Evolutionary conservation across 2,797 vertebrate species (phyloP).

Genomic region (Australoheros facetus): DNA sequence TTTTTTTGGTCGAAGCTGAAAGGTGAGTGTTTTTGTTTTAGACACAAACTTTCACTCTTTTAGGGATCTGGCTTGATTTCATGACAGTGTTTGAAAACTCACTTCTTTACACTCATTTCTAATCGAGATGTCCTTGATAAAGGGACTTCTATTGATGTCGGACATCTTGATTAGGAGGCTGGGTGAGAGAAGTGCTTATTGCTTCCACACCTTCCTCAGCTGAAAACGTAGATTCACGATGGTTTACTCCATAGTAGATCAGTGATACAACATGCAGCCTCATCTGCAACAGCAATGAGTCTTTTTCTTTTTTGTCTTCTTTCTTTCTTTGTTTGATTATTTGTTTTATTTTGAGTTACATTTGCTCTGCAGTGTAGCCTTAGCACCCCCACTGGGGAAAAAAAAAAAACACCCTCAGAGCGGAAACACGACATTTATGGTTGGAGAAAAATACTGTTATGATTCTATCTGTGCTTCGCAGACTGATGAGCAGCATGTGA

Average conservation of each 20-base stretch:
- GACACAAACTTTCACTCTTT: conserved; percentile 45
- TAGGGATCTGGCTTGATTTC: conserved; percentile 35
- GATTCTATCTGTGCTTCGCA: conserved; percentile 5
- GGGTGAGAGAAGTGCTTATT: conserved; percentile 3
- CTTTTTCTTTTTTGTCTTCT: background rate
- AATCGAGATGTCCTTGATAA: conserved; percentile 35
- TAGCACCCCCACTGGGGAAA: background rate
- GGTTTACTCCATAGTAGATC: conserved; percentile 6
- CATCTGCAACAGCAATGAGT: conserved; percentile 40
- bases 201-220: conserved; percentile 16
- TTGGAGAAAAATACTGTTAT: conserved; percentile 42
- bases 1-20: conserved; percentile 78
- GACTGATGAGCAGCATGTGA: conserved; percentile 37
- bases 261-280: conserved; percentile 43
- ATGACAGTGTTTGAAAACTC: conserved; percentile 9
- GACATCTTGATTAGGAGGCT: conserved; percentile 41
- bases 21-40: conserved; percentile 50
- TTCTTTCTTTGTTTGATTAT: background rate
- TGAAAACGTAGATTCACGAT: background rate
- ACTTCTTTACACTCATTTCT: conserved; percentile 15
- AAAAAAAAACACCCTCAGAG: background rate
- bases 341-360: background rate
- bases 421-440: conserved; percentile 4
- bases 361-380: conserved; percentile 14
- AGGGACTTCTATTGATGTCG: conserved; percentile 54